Evolutionary conservation across 2,113 vertebrate species (phyloP), one percentile per base, ranked within the genome.

Genomic region (Dinomys branickii): DNA sequence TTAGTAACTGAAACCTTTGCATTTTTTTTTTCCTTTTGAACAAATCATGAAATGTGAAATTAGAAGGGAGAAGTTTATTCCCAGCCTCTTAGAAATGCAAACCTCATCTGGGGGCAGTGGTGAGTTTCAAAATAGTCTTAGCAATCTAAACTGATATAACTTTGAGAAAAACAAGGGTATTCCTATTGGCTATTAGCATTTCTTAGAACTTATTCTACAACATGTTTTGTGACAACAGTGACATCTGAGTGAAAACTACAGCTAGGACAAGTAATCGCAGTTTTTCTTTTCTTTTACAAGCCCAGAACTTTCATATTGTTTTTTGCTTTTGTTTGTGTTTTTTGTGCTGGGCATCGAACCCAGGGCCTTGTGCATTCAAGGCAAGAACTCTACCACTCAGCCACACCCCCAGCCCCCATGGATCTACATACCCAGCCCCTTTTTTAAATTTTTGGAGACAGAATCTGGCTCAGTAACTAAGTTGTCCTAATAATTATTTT

Each of bases 1-100:
- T 96, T 82, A 81, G 97, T 96, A 98, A 97, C 97, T 91, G 98
- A 97, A 97, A 97, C 95, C 91, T 97, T 95, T 93, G 92, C 86
- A 97, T 80, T 82, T 91, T 85, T 77, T 77, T 73, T 26, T 94
- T 26, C 93, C 92, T 73, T 95, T 94, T 35, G 78, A 94, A 93
- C 65, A 94, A 92, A 35, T 86, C 52, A 67, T 88, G 61, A 97
- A 96, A 95, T 73, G 35, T 73, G 69, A 97, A 90, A 63, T 63
- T 88, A 94, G 61, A 93, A 96, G 52, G 30, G 58, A 97, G 94
- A 95, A 78, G 65, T 96, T 86, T 87, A 73, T 88, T 97, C 30
- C 38, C 41, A 91, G 69, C 11, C 71, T 69, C 50, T 90, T 96
- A 69, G 86, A 91, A 96, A 92, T 77, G 75, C 80, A 94, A 78